A percentile compares a stretch with the other conserved stretches of the same genome.
phyloP scores from a whole-genome alignment of 2,113 vertebrate genomes.

The Dicentrarchus labrax region DNA sequence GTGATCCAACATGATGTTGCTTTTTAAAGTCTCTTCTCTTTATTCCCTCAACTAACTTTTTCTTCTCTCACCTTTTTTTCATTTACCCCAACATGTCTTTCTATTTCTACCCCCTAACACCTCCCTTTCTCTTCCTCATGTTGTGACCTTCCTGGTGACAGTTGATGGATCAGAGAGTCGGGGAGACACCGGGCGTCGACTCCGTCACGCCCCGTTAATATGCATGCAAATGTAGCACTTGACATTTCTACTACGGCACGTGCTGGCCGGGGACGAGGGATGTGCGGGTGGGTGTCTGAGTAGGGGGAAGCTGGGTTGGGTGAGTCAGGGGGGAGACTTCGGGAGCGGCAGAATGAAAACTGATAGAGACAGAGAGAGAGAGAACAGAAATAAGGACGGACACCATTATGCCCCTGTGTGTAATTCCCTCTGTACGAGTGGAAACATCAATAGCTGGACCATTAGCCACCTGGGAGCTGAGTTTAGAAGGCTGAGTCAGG shows the following conservation, averaged over 20 bases:
- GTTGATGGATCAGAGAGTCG: slow-evolving; percentile 84
- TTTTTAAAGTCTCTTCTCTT: slow-evolving; percentile 1
- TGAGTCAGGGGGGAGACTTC: slow-evolving; percentile 11
- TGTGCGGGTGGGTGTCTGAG: slow-evolving; percentile 36
- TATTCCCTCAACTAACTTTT: slow-evolving; percentile 16
- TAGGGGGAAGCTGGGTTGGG: not conserved
- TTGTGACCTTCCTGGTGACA: slow-evolving; percentile 85
- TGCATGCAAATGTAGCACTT: slow-evolving; percentile 88
- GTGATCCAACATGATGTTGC: not conserved
- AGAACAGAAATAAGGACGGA: slow-evolving; percentile 57
- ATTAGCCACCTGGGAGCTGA: slow-evolving; percentile 74
- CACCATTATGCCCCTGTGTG: slow-evolving; percentile 65
- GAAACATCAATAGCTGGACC: slow-evolving; percentile 71
- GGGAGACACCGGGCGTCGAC: slow-evolving; percentile 74
- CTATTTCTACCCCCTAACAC: slow-evolving; percentile 13
- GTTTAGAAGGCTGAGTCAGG: slow-evolving; percentile 54
- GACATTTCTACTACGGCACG: slow-evolving; percentile 84
- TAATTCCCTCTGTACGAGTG: slow-evolving; percentile 62
- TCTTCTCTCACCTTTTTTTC: slow-evolving; percentile 12
- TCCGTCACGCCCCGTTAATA: slow-evolving; percentile 84
- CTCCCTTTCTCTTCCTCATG: slow-evolving; percentile 34
- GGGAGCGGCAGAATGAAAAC: slow-evolving; percentile 43
- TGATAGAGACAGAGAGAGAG: slow-evolving; percentile 31
- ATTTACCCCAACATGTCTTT: slow-evolving; percentile 4
- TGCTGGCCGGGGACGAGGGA: slow-evolving; percentile 43